These are phyloP conservation scores for Pseudomyrmex concolor DNA, from an alignment of 1,140 invertebrate species.

Conservation along the genomic window DNA sequence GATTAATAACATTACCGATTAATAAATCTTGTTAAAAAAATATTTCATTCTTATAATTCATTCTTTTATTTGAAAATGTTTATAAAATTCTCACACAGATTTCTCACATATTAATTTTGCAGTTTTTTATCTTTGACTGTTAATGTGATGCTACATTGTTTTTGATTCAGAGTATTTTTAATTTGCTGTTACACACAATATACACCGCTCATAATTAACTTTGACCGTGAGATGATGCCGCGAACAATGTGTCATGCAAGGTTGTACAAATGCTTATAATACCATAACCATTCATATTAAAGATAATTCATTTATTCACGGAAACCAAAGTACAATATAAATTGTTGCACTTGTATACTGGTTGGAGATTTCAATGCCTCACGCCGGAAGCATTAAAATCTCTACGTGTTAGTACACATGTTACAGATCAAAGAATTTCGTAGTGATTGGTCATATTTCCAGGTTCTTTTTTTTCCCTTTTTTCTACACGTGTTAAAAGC, in stretches of 20 bases:
- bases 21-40: no score
- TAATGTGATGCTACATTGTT: not conserved
- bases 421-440: not conserved
- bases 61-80: no score
- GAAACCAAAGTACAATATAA: conserved; percentile 14
- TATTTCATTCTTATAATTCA: no score
- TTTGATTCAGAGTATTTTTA: conserved; percentile 30
- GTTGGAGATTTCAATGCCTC: not conserved
- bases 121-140: not conserved
- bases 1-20: no score
- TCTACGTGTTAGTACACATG: not conserved
- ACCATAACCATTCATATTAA: not conserved
- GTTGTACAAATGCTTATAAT: not conserved
- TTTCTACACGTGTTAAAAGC: no score
- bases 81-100: no score
- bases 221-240: conserved; percentile 15
- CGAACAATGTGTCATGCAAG: conserved; percentile 17
- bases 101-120: not conserved
- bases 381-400: conserved; percentile 31
- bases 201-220: conserved; percentile 24
- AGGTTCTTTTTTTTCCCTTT: no score
- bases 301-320: not conserved
- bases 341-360: no score
- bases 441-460: not conserved
- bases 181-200: not conserved